Percentiles rank a stretch among this genome's conserved stretches.
phyloP scores from a whole-genome alignment of 2,888 invertebrate species.

The Acanthoscelides obtectus region DNA sequence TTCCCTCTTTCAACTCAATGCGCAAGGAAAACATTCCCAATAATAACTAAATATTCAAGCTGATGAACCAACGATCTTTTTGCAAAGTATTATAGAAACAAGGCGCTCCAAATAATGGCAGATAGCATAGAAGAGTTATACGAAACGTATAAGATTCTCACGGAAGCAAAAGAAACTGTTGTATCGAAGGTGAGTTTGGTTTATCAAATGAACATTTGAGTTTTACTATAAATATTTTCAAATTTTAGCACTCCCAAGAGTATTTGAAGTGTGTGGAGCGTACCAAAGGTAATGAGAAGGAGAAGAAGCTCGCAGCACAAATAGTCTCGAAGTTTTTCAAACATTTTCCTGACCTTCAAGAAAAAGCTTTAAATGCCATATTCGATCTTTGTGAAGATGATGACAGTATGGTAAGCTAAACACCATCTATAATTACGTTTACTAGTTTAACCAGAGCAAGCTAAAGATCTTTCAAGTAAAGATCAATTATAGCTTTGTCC shows the following conservation, averaged over 20 bases:
- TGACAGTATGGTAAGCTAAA: slow-evolving; percentile 73
- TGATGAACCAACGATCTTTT: too few relatives aligned
- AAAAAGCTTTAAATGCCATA: slow-evolving; percentile 84
- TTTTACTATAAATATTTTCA: too few relatives aligned
- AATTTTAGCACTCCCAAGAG: slow-evolving; percentile 88
- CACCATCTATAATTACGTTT: background rate
- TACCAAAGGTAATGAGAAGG: slow-evolving; percentile 83
- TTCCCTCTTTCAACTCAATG: too few relatives aligned
- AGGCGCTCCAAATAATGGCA: slow-evolving; percentile 28
- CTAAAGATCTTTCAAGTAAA: too few relatives aligned
- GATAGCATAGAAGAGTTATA: slow-evolving; percentile 63
- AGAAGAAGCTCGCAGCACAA: slow-evolving; percentile 90
- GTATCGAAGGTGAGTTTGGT: slow-evolving; percentile 66
- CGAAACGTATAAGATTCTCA: slow-evolving; percentile 83
- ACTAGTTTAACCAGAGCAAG: too few relatives aligned
- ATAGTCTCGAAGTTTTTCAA: slow-evolving; percentile 94
- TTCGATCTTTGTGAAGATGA: slow-evolving; percentile 95
- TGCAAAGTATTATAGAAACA: too few relatives aligned
- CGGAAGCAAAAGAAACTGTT: slow-evolving; percentile 87
- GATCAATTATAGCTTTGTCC: too few relatives aligned
- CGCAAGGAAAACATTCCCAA: too few relatives aligned
- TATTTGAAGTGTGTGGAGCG: slow-evolving; percentile 83
- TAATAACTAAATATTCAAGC: too few relatives aligned
- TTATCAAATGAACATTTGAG: background rate
- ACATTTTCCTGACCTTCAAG: slow-evolving; percentile 81